Evolutionary conservation across 1,140 invertebrate genomes (phyloP).

Genomic region (Chironomus tepperi): DNA sequence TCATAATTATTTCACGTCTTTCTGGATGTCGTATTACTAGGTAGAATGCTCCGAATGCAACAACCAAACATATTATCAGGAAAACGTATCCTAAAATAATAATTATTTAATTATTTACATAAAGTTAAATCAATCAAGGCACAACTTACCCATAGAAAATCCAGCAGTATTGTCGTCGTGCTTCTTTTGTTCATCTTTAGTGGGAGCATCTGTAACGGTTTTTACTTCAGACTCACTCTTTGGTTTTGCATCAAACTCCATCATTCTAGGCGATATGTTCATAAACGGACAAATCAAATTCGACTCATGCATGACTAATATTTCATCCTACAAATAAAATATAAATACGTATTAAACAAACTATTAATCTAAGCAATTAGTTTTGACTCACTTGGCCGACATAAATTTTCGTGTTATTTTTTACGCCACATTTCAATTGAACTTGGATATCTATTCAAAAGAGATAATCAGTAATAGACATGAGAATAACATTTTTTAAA

Average conservation of each 20-base stretch:
- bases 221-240: background rate
- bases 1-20: background rate
- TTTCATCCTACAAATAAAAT: background rate
- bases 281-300: background rate
- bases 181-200: background rate
- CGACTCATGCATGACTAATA: background rate
- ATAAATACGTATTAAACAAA: background rate
- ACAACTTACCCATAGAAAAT: background rate
- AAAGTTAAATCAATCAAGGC: background rate
- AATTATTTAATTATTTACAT: background rate
- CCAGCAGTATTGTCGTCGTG: background rate
- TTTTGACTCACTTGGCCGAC: background rate
- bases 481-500: too few relatives aligned
- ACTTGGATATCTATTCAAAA: background rate
- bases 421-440: background rate
- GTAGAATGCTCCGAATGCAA: background rate
- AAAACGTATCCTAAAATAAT: background rate
- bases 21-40: background rate
- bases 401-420: background rate
- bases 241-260: background rate
- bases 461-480: too few relatives aligned
- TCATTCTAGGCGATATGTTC: background rate
- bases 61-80: background rate
- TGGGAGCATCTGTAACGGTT: background rate
- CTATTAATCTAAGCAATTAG: background rate